phyloP scores from a whole-genome alignment of 2,888 invertebrate species.

The Alsophila aescularia region DNA sequence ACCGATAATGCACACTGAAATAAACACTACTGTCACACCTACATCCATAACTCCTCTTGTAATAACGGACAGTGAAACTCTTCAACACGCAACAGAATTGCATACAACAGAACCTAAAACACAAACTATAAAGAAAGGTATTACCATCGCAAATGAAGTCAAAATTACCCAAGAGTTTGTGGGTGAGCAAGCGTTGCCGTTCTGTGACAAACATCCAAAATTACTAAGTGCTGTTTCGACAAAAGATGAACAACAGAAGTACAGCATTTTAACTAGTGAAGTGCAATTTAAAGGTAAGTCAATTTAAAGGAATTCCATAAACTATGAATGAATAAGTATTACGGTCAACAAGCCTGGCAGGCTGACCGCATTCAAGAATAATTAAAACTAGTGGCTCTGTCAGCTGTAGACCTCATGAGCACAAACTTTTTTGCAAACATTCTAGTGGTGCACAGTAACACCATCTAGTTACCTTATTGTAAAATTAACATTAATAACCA shows the following conservation, averaged over 20 bases:
- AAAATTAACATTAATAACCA: no score
- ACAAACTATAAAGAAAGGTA: slow-evolving; percentile 57
- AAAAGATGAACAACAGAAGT: slow-evolving; percentile 45
- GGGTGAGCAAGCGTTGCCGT: slow-evolving; percentile 62
- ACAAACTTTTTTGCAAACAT: no score
- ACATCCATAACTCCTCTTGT: slow-evolving; percentile 63
- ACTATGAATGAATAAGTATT: neutral
- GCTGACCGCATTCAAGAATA: no score
- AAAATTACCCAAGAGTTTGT: slow-evolving; percentile 63
- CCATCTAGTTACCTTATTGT: no score
- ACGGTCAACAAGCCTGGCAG: no score
- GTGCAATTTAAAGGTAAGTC: slow-evolving; percentile 62
- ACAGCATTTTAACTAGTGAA: slow-evolving; percentile 63
- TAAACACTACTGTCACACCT: slow-evolving; percentile 54
- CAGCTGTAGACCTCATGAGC: no score
- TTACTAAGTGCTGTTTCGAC: slow-evolving; percentile 57
- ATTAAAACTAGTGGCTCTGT: no score
- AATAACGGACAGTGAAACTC: slow-evolving; percentile 64
- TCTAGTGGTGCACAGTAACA: no score
- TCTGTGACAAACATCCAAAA: slow-evolving; percentile 45
- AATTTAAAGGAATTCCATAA: neutral
- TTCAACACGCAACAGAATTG: slow-evolving; percentile 71
- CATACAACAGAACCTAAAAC: slow-evolving; percentile 52
- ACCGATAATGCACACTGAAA: slow-evolving; percentile 51
- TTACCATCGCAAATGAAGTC: slow-evolving; percentile 63